Evolutionary conservation across 2,113 vertebrate species (phyloP), one percentile per base, ranked within the genome.

Genomic region (Chaetodon auriga): DNA sequence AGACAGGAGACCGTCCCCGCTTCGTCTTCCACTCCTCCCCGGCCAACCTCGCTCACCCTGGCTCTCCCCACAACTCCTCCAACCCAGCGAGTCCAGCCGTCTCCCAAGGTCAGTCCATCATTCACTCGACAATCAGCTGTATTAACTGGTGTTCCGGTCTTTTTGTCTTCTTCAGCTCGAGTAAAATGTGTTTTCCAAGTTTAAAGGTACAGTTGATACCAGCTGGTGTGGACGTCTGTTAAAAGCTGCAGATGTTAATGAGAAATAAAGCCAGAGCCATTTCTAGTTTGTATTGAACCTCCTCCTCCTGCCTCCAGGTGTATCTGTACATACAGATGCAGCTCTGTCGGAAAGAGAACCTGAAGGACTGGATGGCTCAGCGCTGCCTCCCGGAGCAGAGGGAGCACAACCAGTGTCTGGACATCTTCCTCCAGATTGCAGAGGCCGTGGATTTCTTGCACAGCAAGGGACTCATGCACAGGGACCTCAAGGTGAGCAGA

Each of bases 321-420:
- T 99, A 99, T 84, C 95, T 99, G 80, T 99, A 99, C 92, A 99
- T 99, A 83, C 98, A 99, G 94, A 99, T 99, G 98, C 98, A 99
- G 92, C 96, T 99, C 54, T 99, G 98, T 91, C 84, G 97, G 58
- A 99, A 99, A 80, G 98, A 99, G 91, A 99, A 98, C 92, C 96
- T 99, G 58, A 99, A 99, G 87, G 98, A 99, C 96, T 99, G 98
- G 98, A 97, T 99, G 97, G 96, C 94, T 68, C 93, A 96, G 73
- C 96, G 97, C 30, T 96, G 96, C 51, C 68, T 90, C 30, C 92
- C 98, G 1, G 97, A 97, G 88, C 97, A 98, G 63, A 93, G 98
- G 62, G 96, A 97, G 55, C 95, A 96, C 89, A 90, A 93, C 51
- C 92, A 97, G 87, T 99, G 98, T 80, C 96, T 99, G 90, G 96